phyloP scores from a whole-genome alignment of 2,888 invertebrate species.

The Orchesellides sinensis region DNA sequence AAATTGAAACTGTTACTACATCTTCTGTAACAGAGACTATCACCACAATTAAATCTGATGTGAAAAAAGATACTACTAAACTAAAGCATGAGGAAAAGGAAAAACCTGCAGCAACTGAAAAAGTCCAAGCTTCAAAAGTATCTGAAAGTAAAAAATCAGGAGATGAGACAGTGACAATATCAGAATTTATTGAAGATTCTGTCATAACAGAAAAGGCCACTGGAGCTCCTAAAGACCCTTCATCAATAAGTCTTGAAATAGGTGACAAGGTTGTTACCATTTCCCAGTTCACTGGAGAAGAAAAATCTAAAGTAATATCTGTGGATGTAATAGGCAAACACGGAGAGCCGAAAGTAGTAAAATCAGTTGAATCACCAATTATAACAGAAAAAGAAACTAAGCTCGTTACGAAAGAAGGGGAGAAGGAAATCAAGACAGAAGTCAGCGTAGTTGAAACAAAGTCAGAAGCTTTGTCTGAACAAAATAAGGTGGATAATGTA shows the following conservation, averaged over 20 bases:
- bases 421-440: no score
- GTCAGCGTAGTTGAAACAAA: no score
- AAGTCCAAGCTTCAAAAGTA: conserved; percentile 1
- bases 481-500: no score
- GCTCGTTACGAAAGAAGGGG: no score
- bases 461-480: not conserved
- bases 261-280: conserved; percentile 59
- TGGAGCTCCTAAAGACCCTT: conserved; percentile 32
- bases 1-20: not conserved
- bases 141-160: no score
- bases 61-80: no score
- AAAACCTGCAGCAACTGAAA: not conserved
- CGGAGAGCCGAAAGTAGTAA: not conserved
- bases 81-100: not conserved
- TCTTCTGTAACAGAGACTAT: not conserved
- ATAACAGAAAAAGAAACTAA: not conserved
- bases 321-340: conserved; percentile 51
- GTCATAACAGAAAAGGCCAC: not conserved
- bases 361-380: not conserved
- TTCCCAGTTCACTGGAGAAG: conserved; percentile 55
- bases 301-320: conserved; percentile 56
- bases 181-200: conserved; percentile 29
- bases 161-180: not conserved
- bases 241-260: conserved; percentile 49
- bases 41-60: not conserved